Base-by-base conservation (phyloP, 2,888 invertebrate species). In the Agonopterix heracliana region DNA sequence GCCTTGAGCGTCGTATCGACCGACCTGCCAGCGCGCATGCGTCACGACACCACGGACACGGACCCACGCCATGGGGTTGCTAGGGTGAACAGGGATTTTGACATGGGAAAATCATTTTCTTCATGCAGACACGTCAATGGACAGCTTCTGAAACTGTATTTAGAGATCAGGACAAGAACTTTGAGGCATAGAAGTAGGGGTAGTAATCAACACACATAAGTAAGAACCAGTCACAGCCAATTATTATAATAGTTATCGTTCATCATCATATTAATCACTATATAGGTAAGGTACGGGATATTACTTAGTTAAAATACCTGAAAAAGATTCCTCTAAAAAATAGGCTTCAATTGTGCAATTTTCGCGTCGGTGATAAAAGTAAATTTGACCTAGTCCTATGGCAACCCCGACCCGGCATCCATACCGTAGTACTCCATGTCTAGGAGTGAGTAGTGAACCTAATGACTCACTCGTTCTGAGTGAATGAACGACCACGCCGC, bases 1-100 rank as follows among this genome's bases (percentile, higher is more conserved):
- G 54, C 49, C 53, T 47, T 46, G 45, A 49, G 50, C 56, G 58
- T 57, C 64, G 71, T 47, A 60, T 57, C 64, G 59, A 59, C 61
- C 52, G 45, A 50, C 51, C 53, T 47, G 45, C 49, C 49, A 44
- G 41, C 55, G 53, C 63, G 59, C 67, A 51, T 52, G 59, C 60
- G 47, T 34, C 50, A 48, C 50, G 26, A n/a, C 36, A 38, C 26
- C 36, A 41, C 43, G 42, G 35, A 13, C 4, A 40, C 38, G 40
- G 12, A 8, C 40, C 47, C 52, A 54, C 55, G 56, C 60, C 55
- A 9, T 9, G 47, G 61, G 49, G 56, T 57, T 58, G 55, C 60
- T 42, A 44, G 43, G 40, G 42, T 45, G 11, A 2, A 12, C 26
- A 47, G 34, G 41, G 26, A 11, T 44, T 41, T 26, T 26, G 26